Evolutionary conservation across 92 coral and sea anemone genomes (phyloP).

Genomic region (Parazoanthus darwini): DNA sequence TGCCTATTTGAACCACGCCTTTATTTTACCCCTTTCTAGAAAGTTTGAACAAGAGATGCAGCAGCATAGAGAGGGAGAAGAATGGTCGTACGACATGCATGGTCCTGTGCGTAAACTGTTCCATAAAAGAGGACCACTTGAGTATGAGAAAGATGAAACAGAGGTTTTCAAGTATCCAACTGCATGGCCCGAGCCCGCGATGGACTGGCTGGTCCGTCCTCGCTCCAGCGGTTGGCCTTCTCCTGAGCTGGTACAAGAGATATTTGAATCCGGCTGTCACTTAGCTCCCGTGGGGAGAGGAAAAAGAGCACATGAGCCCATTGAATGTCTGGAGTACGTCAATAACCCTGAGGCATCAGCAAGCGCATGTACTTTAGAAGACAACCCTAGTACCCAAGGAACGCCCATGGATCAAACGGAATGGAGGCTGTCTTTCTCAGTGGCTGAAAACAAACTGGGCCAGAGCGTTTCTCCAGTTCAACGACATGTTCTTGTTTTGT

Average conservation of each 20-base stretch:
- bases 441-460: constrained; percentile 84
- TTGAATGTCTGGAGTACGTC: constrained; percentile 48
- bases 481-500: constrained; percentile 67
- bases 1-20: constrained; percentile 57
- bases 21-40: constrained; percentile 44
- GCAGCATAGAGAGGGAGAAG: neutral
- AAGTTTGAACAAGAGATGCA: neutral
- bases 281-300: constrained; percentile 83
- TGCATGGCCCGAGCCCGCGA: constrained; percentile 83
- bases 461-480: constrained; percentile 77
- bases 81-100: constrained; percentile 46
- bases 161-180: constrained; percentile 67
- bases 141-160: constrained; percentile 59
- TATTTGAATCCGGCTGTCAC: constrained; percentile 77
- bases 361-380: neutral
- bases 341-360: constrained; percentile 44
- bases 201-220: constrained; percentile 81
- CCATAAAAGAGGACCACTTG: constrained; percentile 18
- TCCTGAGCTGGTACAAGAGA: constrained; percentile 70
- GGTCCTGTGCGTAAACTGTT: constrained; percentile 76
- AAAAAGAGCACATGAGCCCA: constrained; percentile 60
- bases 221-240: constrained; percentile 84
- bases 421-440: constrained; percentile 79
- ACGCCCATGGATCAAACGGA: constrained; percentile 69
- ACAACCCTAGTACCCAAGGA: neutral